Evolutionary conservation across 2,113 vertebrate species (phyloP), one percentile per base, ranked within the genome.

Genomic region (Ploceus nigricollis): DNA sequence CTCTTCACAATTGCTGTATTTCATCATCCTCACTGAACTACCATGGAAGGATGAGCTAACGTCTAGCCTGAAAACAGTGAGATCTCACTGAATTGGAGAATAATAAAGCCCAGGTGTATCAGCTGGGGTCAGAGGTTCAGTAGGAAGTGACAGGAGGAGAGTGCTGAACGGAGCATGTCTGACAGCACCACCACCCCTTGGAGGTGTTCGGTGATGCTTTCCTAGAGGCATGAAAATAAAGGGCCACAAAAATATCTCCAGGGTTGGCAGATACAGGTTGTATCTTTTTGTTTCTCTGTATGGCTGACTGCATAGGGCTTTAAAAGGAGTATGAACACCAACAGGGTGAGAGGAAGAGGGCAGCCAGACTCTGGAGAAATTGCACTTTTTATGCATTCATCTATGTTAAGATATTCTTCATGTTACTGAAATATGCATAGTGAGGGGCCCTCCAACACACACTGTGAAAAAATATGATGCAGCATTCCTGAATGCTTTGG

Each of bases 241-340:
- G n/a, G 56, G 47, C 56, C 83, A 68, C 48, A 40, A 89, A 96
- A 94, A 91, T 47, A 93, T 44, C 80, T 87, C 64, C 56, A 56
- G 61, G 57, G 73, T n/a, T 96, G 92, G 75, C 92, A 95, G 70
- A 61, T 94, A 84, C 73, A 84, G 47, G 81, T 68, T 82, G 56
- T 94, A 75, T n/a, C 69, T 93, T 89, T 93, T 71, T 87, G 51
- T 56, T 91, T 94, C 47, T 42, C 65, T 68, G 10, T 24, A 82
- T 37, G 61, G 73, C 66, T 94, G 90, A 53, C 73, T 91, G 73
- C 70, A 58, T 6, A 90, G 69, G 51, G 51, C 42, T 87, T 89
- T 63, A 40, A 69, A 83, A 81, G 71, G 13, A 64, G 30, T 54
- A 42, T 15, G 50, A 83, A 65, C 7, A 31, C 16, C 4, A 13